Percentiles rank a stretch among this genome's conserved stretches.
phyloP scores from a whole-genome alignment of 1,140 invertebrate species.

The Eueides isabella region DNA sequence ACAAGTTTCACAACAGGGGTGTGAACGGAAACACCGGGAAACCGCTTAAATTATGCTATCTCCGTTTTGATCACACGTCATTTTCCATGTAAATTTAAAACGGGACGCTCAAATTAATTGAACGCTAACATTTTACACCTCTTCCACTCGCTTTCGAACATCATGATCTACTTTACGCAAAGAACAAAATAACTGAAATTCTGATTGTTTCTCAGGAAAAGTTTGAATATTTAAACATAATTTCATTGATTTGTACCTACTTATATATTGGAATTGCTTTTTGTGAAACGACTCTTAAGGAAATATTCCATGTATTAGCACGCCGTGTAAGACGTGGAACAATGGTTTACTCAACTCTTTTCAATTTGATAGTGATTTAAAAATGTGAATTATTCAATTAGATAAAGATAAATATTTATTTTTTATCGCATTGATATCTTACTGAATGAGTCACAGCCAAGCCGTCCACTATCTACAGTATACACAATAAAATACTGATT shows the following conservation, averaged over 20 bases:
- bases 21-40: not conserved
- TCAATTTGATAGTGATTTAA: not conserved
- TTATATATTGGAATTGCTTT: not conserved
- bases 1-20: not conserved
- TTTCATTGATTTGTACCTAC: not conserved
- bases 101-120: not conserved
- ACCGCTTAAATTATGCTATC: not conserved
- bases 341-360: not conserved
- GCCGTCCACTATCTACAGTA: not conserved
- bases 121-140: not conserved
- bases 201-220: not conserved
- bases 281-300: not conserved
- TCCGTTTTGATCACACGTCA: not conserved
- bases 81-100: not conserved
- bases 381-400: not conserved
- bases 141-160: not conserved
- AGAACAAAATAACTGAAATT: not conserved
- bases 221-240: not conserved
- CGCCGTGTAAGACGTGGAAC: not conserved
- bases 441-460: not conserved
- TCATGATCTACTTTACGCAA: slow-evolving; percentile 6
- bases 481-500: not conserved
- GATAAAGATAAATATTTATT: not conserved
- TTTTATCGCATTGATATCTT: not conserved
- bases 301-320: not conserved